These are phyloP conservation scores for Chymomyza caudatula DNA, from an alignment of 2,888 invertebrate genomes.

Conservation along the genomic window DNA sequence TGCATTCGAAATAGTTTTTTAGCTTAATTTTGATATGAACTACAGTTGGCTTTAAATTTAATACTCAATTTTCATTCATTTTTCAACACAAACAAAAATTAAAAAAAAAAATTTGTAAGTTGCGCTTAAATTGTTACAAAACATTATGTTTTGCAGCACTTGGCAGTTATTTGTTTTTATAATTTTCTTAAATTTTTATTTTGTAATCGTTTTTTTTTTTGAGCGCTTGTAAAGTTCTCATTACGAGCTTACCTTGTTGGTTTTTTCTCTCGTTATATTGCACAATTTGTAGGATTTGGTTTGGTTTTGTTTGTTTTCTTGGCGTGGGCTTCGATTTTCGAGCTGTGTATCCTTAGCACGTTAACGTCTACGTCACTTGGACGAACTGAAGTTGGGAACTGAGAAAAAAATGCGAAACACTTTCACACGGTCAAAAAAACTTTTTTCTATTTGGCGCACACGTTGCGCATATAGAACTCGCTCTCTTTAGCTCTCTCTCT, in stretches of 20 bases:
- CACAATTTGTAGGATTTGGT: background rate
- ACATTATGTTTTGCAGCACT: too few relatives aligned
- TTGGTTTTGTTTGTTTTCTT: background rate
- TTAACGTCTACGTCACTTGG: background rate
- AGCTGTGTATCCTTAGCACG: background rate
- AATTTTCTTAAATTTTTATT: background rate
- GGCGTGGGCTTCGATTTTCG: background rate
- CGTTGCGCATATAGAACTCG: background rate
- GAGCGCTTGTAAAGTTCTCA: background rate
- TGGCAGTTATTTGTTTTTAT: background rate
- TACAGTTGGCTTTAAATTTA: too few relatives aligned
- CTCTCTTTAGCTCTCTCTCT: background rate
- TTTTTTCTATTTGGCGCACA: background rate
- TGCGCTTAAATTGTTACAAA: too few relatives aligned
- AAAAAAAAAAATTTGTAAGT: too few relatives aligned
- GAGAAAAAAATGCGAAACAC: background rate
- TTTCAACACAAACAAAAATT: too few relatives aligned
- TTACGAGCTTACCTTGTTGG: background rate
- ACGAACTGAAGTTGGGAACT: background rate
- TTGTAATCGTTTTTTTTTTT: background rate
- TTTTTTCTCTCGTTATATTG: slow-evolving; percentile 4
- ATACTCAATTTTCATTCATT: too few relatives aligned
- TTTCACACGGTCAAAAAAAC: background rate
- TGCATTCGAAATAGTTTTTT: too few relatives aligned
- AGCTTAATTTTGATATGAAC: too few relatives aligned